These are phyloP conservation scores for Iguana delicatissima DNA, from an alignment of 2,797 vertebrate genomes.

Conservation along the genomic window DNA sequence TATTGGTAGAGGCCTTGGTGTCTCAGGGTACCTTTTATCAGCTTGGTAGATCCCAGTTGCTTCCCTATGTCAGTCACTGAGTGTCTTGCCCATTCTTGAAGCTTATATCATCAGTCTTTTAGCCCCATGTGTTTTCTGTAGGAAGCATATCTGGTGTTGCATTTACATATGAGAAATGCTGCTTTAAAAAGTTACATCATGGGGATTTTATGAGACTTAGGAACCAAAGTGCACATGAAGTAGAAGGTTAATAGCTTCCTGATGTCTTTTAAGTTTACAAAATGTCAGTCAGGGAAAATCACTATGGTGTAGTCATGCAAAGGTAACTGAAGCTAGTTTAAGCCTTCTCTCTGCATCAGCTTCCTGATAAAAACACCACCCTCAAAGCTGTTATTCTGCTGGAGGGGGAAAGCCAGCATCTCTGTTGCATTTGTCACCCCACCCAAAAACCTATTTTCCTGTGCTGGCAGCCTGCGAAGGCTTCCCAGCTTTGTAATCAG, in stretches of 20 bases:
- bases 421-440: background rate
- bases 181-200: background rate
- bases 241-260: background rate
- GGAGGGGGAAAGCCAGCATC: background rate
- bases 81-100: background rate
- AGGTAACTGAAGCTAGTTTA: background rate
- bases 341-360: background rate
- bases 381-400: background rate
- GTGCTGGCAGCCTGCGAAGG: too few species aligned
- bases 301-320: background rate
- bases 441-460: background rate
- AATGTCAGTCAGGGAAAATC: background rate
- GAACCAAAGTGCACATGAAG: background rate
- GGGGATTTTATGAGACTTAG: background rate
- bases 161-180: background rate
- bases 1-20: too few species aligned
- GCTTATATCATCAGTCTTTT: background rate
- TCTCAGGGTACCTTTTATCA: too few species aligned
- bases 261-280: background rate
- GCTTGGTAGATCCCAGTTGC: too few species aligned
- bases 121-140: background rate
- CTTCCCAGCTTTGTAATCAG: too few species aligned
- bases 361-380: background rate
- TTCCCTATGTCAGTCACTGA: background rate
- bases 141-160: background rate